Base-by-base conservation (phyloP, 2,888 invertebrate species). In the Drosophila prolongata region DNA sequence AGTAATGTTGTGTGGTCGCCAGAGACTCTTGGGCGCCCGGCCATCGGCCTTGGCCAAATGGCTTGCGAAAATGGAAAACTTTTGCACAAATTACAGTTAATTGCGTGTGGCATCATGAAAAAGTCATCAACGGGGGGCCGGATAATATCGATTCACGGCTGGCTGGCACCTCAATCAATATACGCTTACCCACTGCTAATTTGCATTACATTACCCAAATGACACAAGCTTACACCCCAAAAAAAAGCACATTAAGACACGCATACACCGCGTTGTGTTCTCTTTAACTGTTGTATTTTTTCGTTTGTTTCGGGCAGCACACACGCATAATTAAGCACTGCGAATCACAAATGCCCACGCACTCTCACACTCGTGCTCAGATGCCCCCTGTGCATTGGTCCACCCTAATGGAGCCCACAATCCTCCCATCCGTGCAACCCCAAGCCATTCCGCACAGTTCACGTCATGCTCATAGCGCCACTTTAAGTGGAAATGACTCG, bases 381-480 rank as follows among this genome's bases (percentile, higher is more conserved):
- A 14, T 6, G 43, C 19, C 62, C 65, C 62, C 66, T 27, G 52
- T 43, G 53, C 37, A 53, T 35, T 43, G 42, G 52, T 53, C 38
- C 58, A 68, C 69, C 59, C 62, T 44, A 66, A 59, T 46, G 52
- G 35, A 34, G 35, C 38, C 43, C 30, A 46, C 19, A 56, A 16
- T 13, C 10, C n/a, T 14, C 46, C 34, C 40, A 55, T 37, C 66
- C 59, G 4, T 19, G 11, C 16, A 16, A 10, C 8, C 1, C 54
- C 60, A 61, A 54, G 35, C 54, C 44, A 37, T 54, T 13, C 59
- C 53, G 49, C 58, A 85, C 78, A 72, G 71, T 70, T 64, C 80
- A 82, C 64, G 66, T 82, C 86, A 82, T 80, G 61, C 65, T 77
- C 54, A 75, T 82, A 86, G 86, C 87, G 87, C 84, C 82, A 83